These are phyloP conservation scores for Eumacrocentrus americanus DNA, from an alignment of 2,888 invertebrate genomes.

Conservation along the genomic window DNA sequence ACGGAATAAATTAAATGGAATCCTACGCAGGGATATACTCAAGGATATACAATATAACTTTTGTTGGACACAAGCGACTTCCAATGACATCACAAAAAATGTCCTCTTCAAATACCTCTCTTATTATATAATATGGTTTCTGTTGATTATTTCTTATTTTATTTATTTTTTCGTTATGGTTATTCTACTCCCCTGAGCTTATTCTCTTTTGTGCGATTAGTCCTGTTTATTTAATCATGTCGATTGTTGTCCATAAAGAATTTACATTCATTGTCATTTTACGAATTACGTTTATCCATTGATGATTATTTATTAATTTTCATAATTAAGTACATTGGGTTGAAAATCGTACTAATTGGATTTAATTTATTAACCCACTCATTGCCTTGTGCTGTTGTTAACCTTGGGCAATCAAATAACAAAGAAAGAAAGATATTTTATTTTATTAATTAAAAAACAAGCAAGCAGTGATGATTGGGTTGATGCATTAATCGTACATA, in stretches of 20 bases:
- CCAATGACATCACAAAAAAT: not conserved
- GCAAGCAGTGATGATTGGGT: not conserved
- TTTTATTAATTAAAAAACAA: not conserved
- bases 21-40: conserved; percentile 31
- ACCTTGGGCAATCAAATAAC: not conserved
- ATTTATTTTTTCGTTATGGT: conserved; percentile 8
- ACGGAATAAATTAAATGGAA: conserved; percentile 31
- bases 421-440: not conserved
- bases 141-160: not conserved
- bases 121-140: not conserved
- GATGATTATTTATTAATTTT: not conserved
- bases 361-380: conserved; percentile 4
- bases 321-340: not conserved
- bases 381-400: not conserved
- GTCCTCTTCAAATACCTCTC: not conserved
- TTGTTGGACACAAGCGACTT: conserved; percentile 16
- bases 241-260: conserved; percentile 15
- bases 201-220: conserved; percentile 15
- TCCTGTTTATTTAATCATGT: conserved; percentile 27
- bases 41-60: too few species aligned
- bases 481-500: conserved; percentile 6
- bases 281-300: not conserved
- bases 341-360: not conserved
- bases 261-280: conserved; percentile 15
- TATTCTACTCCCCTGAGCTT: conserved; percentile 9